A percentile compares a stretch with the other conserved stretches of the same genome.
These are phyloP conservation scores for Heliconius melpomene DNA, from an alignment of 1,140 invertebrate species.

Conservation along the genomic window DNA sequence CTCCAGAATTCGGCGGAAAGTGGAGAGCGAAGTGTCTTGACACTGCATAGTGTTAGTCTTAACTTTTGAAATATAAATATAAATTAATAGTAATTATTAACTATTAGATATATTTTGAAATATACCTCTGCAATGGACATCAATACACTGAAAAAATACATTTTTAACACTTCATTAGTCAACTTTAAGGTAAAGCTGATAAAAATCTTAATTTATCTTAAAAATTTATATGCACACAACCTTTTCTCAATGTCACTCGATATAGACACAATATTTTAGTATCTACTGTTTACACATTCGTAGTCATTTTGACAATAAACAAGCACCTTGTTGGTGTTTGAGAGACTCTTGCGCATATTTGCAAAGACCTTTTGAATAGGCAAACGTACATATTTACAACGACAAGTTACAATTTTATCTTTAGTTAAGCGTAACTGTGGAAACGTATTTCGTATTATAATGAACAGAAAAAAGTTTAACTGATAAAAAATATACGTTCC, in stretches of 20 bases:
- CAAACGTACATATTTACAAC: neutral
- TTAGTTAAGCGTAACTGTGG: neutral
- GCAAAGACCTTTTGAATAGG: slow-evolving; percentile 16
- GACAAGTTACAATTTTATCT: neutral
- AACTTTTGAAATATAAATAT: too few relatives aligned
- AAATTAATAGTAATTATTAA: too few relatives aligned
- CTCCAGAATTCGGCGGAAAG: too few relatives aligned
- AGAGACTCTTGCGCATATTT: slow-evolving; percentile 14
- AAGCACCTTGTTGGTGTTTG: slow-evolving; percentile 13
- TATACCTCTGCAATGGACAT: neutral
- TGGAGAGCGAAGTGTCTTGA: too few relatives aligned
- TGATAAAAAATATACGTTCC: neutral
- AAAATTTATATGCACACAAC: slow-evolving; percentile 2
- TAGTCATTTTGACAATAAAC: slow-evolving; percentile 25
- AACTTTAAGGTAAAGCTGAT: neutral
- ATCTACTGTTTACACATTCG: slow-evolving; percentile 24
- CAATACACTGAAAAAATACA: neutral
- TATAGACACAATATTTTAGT: slow-evolving; percentile 16
- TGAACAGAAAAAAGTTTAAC: neutral
- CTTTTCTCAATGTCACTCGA: slow-evolving; percentile 19
- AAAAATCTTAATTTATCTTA: neutral
- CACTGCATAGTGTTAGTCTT: too few relatives aligned
- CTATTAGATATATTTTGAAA: too few relatives aligned
- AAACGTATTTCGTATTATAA: neutral
- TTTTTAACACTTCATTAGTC: neutral